phyloP scores from a whole-genome alignment of 1,140 invertebrate genomes.

The Mycetomoellerius zeteki region DNA sequence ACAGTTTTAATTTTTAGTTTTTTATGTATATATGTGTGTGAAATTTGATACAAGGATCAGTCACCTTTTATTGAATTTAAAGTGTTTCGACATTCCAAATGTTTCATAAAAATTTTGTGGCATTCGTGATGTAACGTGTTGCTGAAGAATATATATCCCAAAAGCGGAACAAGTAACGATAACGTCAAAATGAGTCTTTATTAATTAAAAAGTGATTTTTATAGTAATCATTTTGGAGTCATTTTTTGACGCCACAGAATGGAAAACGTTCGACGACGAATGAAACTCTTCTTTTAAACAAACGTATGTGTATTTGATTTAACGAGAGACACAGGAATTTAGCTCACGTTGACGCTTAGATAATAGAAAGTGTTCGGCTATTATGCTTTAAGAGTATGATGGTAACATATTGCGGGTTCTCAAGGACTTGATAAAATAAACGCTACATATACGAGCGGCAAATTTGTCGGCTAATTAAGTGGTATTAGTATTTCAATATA shows the following conservation, averaged over 20 bases:
- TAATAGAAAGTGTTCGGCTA: conserved; percentile 46
- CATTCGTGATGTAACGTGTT: neutral
- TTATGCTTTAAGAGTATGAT: conserved; percentile 19
- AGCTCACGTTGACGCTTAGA: conserved; percentile 22
- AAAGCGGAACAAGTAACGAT: too few species aligned
- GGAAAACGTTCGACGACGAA: neutral
- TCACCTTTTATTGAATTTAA: neutral
- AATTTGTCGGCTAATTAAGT: neutral
- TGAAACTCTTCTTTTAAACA: conserved; percentile 30
- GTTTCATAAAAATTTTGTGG: neutral
- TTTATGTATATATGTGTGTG: neutral
- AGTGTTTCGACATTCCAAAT: neutral
- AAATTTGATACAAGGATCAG: neutral
- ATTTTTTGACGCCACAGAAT: neutral
- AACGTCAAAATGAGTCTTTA: too few species aligned
- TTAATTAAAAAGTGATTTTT: too few species aligned
- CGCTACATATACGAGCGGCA: neutral
- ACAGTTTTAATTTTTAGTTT: neutral
- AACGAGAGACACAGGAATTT: conserved; percentile 22
- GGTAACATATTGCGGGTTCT: conserved; percentile 11
- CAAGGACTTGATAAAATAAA: conserved; percentile 37
- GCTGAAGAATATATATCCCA: neutral
- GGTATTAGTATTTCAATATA: neutral
- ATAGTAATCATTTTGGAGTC: too few species aligned
- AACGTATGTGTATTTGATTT: neutral